phyloP scores from a whole-genome alignment of 1,140 invertebrate genomes.

The Caenorhabditis inopinata region DNA sequence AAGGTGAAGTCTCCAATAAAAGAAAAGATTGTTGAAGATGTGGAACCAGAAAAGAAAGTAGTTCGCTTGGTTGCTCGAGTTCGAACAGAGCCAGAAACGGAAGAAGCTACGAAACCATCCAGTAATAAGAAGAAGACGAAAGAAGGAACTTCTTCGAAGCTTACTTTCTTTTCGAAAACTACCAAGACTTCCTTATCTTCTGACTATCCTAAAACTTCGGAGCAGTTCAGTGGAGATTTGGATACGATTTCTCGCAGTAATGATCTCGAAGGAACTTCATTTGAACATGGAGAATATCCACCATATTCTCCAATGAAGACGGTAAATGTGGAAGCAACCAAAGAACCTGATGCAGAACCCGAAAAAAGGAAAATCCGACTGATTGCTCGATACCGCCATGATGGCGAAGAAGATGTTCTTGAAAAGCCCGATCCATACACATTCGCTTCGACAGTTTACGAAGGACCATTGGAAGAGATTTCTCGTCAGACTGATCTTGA shows the following conservation, averaged over 20 bases:
- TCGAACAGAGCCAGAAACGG: neutral
- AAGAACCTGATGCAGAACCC: neutral
- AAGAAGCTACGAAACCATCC: neutral
- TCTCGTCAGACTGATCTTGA: constrained; percentile 17
- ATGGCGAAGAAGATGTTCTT: constrained; percentile 45
- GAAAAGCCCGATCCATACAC: constrained; percentile 43
- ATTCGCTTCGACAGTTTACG: neutral
- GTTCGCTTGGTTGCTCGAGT: constrained; percentile 26
- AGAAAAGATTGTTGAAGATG: neutral
- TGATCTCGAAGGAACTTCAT: neutral
- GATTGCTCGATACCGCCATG: constrained; percentile 41
- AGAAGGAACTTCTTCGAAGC: neutral
- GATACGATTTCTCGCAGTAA: neutral
- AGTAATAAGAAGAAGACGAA: neutral
- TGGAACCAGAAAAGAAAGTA: constrained; percentile 15
- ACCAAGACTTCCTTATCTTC: constrained; percentile 10
- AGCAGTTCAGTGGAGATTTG: constrained; percentile 6
- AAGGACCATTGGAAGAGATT: constrained; percentile 19
- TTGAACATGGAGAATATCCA: neutral
- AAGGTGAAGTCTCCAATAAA: constrained; percentile 23
- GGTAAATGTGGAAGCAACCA: neutral
- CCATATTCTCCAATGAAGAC: neutral
- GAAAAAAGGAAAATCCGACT: constrained; percentile 19
- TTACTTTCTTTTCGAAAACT: neutral
- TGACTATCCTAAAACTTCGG: neutral